Evolutionary conservation across 2,113 vertebrate species (phyloP).

Genomic region (Sturnira hondurensis): DNA sequence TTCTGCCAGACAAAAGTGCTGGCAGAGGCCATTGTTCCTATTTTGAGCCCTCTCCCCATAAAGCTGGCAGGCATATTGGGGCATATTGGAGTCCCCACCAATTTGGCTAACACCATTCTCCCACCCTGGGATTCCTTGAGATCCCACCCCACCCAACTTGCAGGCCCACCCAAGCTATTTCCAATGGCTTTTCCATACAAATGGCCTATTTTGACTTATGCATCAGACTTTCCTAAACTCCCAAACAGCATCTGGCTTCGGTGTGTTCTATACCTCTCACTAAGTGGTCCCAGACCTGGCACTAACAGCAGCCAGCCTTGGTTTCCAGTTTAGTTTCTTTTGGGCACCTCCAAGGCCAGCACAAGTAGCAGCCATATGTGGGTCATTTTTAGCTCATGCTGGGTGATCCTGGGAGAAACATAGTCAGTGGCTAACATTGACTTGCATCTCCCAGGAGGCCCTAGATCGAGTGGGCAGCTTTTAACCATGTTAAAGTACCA

Average conservation of each 20-base stretch:
- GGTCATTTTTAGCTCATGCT: neutral
- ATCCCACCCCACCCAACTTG: neutral
- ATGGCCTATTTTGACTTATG: neutral
- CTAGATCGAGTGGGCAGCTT: neutral
- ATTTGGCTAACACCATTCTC: neutral
- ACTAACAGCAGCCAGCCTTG: neutral
- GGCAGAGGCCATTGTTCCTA: neutral
- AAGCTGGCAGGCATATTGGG: rapidly evolving
- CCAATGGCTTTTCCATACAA: neutral
- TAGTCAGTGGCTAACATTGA: neutral
- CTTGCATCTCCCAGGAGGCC: neutral
- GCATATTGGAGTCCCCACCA: neutral
- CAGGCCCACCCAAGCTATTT: neutral
- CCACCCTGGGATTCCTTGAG: neutral
- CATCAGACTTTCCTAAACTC: neutral
- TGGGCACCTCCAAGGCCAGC: neutral
- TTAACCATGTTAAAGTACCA: neutral
- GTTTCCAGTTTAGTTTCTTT: neutral
- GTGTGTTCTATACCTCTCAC: neutral
- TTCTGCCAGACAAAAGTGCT: neutral
- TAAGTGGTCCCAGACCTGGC: neutral
- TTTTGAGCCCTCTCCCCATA: neutral
- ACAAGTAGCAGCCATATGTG: neutral
- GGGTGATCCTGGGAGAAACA: neutral
- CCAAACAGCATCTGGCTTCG: neutral